Base-by-base conservation (phyloP, 2,113 vertebrate species). In the Alouatta palliata region DNA sequence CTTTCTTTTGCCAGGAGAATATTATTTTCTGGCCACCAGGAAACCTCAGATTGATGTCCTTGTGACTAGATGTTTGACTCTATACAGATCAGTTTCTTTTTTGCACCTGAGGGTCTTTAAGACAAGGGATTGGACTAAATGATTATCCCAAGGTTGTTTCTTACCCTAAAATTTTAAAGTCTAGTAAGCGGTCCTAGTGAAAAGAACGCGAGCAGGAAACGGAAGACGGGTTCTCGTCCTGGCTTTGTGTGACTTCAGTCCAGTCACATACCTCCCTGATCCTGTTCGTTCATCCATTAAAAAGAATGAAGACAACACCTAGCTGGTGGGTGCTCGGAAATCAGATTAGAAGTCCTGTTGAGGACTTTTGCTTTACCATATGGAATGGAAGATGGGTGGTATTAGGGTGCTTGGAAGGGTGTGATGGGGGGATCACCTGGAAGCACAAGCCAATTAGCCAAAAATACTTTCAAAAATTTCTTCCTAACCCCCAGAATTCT, bases 1-100 rank as follows among this genome's bases (percentile, higher is more conserved):
- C 52, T 96, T 77, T 64, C n/a, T 94, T 96, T 87, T 96, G 52
- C 61, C 85, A 45, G 82, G 88, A 86, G 45, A 79, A 12, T 82
- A 47, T 35, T 87, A 37, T 32, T 8, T 68, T 16, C 32, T 75
- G 54, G 27, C 79, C 61, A 25, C 25, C 8, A 14, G 61, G 47
- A 80, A 40, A 47, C 45, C 45, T 21, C 61, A 70, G n/a, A 45
- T 88, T 88, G 2, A 91, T 79, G 30, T 68, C 58, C n/a, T 43
- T 4, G 17, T 23, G 37, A 84, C 70, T 85, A 37, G 66, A 47
- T 40, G n/a, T 43, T 85, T 86, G 73, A 88, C 79, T 88, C 76
- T 17, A 3, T 73, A 64, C 17, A 71, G 64, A 64, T 75, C 75
- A 71, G 45, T 52, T 77, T 77, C 7, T 56, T 91, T 61, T 92